Evolutionary conservation across 2,113 vertebrate species (phyloP).

Genomic region (Brevimyrus niger): DNA sequence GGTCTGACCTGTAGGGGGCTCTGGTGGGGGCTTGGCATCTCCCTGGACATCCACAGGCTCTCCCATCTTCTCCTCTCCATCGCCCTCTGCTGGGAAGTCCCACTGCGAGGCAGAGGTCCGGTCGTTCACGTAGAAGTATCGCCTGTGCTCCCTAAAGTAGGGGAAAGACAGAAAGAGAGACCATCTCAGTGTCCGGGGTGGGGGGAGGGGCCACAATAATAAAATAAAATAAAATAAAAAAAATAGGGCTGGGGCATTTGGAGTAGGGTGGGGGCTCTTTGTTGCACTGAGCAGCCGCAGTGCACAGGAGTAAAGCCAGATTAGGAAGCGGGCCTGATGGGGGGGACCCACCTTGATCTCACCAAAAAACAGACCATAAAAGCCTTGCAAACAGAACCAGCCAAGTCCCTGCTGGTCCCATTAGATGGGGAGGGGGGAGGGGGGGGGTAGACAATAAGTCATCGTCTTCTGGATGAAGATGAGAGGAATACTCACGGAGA

Average conservation of each 20-base stretch:
- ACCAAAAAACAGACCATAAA: conserved; percentile 40
- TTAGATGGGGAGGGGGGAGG: conserved; percentile 21
- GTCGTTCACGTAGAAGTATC: conserved; percentile 99
- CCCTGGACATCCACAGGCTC: conserved; percentile 47
- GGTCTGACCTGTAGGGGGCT: conserved; percentile 15
- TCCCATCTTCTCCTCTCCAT: conserved; percentile 53
- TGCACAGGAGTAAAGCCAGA: conserved; percentile 49
- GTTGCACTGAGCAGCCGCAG: conserved; percentile 48
- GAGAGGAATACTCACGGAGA: conserved; percentile 39
- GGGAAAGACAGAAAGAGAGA: conserved; percentile 84
- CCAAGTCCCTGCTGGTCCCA: conserved; percentile 30
- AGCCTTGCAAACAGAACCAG: conserved; percentile 19
- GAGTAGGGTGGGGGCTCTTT: conserved; percentile 30
- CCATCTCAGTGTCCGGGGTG: conserved; percentile 48
- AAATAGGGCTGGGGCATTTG: conserved; percentile 44
- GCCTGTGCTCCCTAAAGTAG: conserved; percentile 97
- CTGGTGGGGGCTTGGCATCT: conserved; percentile 34
- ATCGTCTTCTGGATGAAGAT: conserved; percentile 11
- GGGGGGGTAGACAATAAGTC: conserved; percentile 18
- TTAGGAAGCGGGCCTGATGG: conserved; percentile 49
- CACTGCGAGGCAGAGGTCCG: conserved; percentile 89
- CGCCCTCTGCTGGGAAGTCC: conserved; percentile 90
- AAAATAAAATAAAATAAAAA: conserved; percentile 31
- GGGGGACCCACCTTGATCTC: conserved; percentile 61
- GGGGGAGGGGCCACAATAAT: conserved; percentile 7